Percentiles rank a stretch among this genome's conserved stretches.
Conservation (phyloP, 1,140 invertebrate genomes). For the Aphis craccivora region DNA sequence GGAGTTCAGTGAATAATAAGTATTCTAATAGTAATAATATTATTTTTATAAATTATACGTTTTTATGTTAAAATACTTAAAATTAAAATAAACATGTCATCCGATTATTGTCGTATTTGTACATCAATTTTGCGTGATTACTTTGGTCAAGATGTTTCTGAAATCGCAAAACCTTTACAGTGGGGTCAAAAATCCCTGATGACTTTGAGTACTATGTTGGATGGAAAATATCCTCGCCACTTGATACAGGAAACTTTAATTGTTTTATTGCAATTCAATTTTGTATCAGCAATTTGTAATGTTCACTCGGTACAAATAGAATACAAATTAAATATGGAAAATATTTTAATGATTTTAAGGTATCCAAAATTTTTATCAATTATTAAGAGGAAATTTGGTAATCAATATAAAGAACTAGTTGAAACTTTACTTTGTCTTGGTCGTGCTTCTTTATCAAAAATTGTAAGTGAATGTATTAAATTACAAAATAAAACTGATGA, state of each 20-base stretch:
- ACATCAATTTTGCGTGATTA: slow-evolving; percentile 47
- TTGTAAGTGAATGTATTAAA: slow-evolving; percentile 37
- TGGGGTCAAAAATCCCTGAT: slow-evolving; percentile 46
- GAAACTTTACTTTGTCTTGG: slow-evolving; percentile 35
- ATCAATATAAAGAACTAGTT: slow-evolving; percentile 19
- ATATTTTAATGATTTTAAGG: slow-evolving; percentile 42
- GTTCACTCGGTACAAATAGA: slow-evolving; percentile 43
- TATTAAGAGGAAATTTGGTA: slow-evolving; percentile 50
- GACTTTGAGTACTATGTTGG: slow-evolving; percentile 29
- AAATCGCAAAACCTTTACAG: slow-evolving; percentile 45
- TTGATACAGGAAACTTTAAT: slow-evolving; percentile 38
- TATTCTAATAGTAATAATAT: no score
- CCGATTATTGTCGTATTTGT: slow-evolving; percentile 50
- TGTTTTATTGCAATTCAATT: slow-evolving; percentile 51
- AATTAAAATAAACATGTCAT: slow-evolving; percentile 27
- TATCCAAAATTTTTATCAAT: slow-evolving; percentile 51
- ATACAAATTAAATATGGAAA: slow-evolving; percentile 49
- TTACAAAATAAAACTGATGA: slow-evolving; percentile 32
- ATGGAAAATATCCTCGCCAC: slow-evolving; percentile 27
- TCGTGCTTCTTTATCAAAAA: slow-evolving; percentile 43
- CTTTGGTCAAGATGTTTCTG: slow-evolving; percentile 44
- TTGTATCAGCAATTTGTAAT: slow-evolving; percentile 48
- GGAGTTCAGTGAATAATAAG: no score
- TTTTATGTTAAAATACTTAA: neutral
- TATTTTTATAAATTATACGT: neutral